Conservation (phyloP, 2,888 invertebrate species). For the Agrotis ipsilon region DNA sequence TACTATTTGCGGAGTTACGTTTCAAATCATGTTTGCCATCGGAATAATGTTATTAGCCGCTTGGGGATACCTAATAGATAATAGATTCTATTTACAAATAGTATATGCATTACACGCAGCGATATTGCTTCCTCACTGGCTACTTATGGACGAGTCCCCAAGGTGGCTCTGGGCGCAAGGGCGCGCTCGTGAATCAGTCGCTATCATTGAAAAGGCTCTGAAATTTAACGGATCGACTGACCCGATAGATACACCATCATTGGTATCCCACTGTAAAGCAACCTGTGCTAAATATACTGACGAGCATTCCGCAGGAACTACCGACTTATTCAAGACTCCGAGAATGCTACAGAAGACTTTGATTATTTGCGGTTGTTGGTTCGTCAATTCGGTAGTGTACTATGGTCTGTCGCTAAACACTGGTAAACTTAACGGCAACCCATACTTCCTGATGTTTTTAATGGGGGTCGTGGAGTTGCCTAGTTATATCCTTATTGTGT, state of each 20-base stretch:
- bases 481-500: conserved; percentile 94
- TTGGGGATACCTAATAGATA: conserved; percentile 95
- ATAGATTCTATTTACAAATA: conserved; percentile 94
- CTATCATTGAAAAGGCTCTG: conserved; percentile 94
- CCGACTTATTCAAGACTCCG: conserved; percentile 95
- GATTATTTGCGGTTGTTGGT: conserved; percentile 96
- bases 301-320: conserved; percentile 91
- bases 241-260: conserved; percentile 92
- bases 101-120: conserved; percentile 94
- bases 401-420: conserved; percentile 96
- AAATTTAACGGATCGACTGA: conserved; percentile 93
- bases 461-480: conserved; percentile 96
- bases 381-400: conserved; percentile 96
- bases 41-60: conserved; percentile 96
- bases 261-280: conserved; percentile 92
- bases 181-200: conserved; percentile 93
- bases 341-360: conserved; percentile 94
- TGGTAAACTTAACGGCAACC: conserved; percentile 95
- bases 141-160: conserved; percentile 97
- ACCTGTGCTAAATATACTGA: conserved; percentile 86
- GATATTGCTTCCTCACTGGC: conserved; percentile 94
- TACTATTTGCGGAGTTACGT: conserved; percentile 95
- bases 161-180: conserved; percentile 97
- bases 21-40: conserved; percentile 95
- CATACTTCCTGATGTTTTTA: conserved; percentile 95